Conservation (phyloP, 1,140 invertebrate genomes). For the Drosophila orosa region DNA sequence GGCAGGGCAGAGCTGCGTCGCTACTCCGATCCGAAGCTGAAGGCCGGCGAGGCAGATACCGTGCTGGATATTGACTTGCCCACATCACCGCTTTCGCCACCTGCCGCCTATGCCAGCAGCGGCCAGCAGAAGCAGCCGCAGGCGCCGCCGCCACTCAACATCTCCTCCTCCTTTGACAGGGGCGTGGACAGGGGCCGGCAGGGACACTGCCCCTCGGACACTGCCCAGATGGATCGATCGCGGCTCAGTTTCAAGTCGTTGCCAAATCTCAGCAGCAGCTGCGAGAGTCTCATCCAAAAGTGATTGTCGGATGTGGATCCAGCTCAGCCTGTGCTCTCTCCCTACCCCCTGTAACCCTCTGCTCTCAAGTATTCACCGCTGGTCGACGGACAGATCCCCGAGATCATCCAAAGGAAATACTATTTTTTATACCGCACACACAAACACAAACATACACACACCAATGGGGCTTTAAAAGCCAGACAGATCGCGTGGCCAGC, state of each 20-base stretch:
- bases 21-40: slow-evolving; percentile 85
- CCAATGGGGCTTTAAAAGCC: slow-evolving; percentile 46
- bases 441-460: slow-evolving; percentile 30
- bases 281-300: slow-evolving; percentile 86
- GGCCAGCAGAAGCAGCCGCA: slow-evolving; percentile 49
- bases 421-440: slow-evolving; percentile 54
- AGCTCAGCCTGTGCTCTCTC: slow-evolving; percentile 9
- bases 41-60: slow-evolving; percentile 46
- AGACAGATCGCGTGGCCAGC: slow-evolving; percentile 25
- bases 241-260: slow-evolving; percentile 86
- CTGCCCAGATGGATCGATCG: slow-evolving; percentile 65
- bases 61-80: slow-evolving; percentile 79
- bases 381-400: slow-evolving; percentile 36
- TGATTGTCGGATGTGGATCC: slow-evolving; percentile 64
- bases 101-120: slow-evolving; percentile 62
- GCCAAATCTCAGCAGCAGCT: slow-evolving; percentile 88
- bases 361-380: slow-evolving; percentile 60
- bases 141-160: slow-evolving; percentile 19
- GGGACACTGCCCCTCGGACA: slow-evolving; percentile 35
- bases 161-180: slow-evolving; percentile 73
- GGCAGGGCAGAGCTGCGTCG: slow-evolving; percentile 77
- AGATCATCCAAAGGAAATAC: slow-evolving; percentile 35
- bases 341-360: slow-evolving; percentile 5
- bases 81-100: slow-evolving; percentile 72
- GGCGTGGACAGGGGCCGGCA: slow-evolving; percentile 46